Conservation (phyloP, 2,797 vertebrate species). For the Gouania willdenowi region DNA sequence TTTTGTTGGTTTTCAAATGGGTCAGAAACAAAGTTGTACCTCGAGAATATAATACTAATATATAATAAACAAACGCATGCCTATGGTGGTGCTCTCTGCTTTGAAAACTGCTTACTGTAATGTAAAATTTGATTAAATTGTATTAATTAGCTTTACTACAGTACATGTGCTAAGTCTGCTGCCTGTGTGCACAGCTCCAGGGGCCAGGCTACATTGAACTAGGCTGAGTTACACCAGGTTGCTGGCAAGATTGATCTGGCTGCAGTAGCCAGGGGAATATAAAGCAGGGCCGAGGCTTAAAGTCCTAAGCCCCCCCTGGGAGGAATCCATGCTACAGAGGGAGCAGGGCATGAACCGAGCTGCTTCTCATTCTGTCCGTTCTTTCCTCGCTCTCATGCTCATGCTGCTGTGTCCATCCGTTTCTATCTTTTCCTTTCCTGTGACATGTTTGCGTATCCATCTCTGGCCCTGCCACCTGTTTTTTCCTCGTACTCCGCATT, state of each 20-base stretch:
- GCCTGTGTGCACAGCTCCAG: slow-evolving; percentile 46
- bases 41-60: slow-evolving; percentile 50
- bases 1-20: slow-evolving; percentile 36
- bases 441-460: slow-evolving; percentile 46
- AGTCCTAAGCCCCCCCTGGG: slow-evolving; percentile 88
- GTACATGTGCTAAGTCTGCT: slow-evolving; percentile 29
- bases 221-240: slow-evolving; percentile 86
- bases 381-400: slow-evolving; percentile 28
- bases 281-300: slow-evolving; percentile 94
- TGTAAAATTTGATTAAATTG: slow-evolving; percentile 35
- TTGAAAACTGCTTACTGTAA: slow-evolving; percentile 30
- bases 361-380: slow-evolving; percentile 36
- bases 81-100: slow-evolving; percentile 2
- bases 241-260: slow-evolving; percentile 66
- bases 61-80: too few species aligned
- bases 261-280: slow-evolving; percentile 81
- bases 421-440: slow-evolving; percentile 35
- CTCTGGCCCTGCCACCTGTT: neutral
- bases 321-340: slow-evolving; percentile 84
- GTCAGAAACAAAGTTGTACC: slow-evolving; percentile 29
- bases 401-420: slow-evolving; percentile 43
- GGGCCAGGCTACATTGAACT: slow-evolving; percentile 58
- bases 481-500: neutral
- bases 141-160: slow-evolving; percentile 39
- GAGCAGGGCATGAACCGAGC: slow-evolving; percentile 80